Evolutionary conservation across 2,113 vertebrate genomes (phyloP), one percentile per base, ranked within the genome.

Genomic region (Myxocyprinus asiaticus): DNA sequence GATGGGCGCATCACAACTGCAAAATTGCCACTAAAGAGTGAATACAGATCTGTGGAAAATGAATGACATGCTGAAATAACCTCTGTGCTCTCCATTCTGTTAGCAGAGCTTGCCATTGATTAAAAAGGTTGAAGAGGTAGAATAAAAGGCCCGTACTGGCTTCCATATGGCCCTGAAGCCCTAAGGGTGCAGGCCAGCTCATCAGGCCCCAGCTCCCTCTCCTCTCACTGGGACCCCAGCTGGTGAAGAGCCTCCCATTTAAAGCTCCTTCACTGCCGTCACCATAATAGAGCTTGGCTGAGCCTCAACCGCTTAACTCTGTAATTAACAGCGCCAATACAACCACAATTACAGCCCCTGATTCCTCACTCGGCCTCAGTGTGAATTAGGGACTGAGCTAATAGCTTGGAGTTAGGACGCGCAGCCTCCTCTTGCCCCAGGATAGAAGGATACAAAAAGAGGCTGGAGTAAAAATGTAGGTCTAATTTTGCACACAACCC

Each of bases 251-350:
- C 90, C 88, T 93, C 94, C 94, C 95, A 96, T 97, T 97, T 95
- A 98, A 96, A 95, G 93, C 94, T 93, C 95, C 94, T 93, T 87
- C 83, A 88, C 95, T 91, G 94, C 93, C 94, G 92, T 94, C 93
- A 91, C 93, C 95, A 97, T 96, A 96, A 98, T 96, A 94, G 95
- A 96, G 95, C 94, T 97, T 98, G 96, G 96, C 96, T 95, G 92
- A 92, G 95, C 95, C 96, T 98, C 96, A 98, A 96, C 94, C 95
- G 93, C 95, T 95, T 97, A 96, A 95, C 95, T 93, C 95, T 94
- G 95, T 99, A 99, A 99, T 99, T 99, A 99, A 98, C 96, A 95
- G 95, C 94, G 93, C 94, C 95, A 90, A 95, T 95, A 95, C 93
- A 93, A 94, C 96, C 94, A 97, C 96, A 96, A 97, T 96, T 98